phyloP scores from a whole-genome alignment of 1,140 invertebrate genomes.

The Rhagoletis pomonella region DNA sequence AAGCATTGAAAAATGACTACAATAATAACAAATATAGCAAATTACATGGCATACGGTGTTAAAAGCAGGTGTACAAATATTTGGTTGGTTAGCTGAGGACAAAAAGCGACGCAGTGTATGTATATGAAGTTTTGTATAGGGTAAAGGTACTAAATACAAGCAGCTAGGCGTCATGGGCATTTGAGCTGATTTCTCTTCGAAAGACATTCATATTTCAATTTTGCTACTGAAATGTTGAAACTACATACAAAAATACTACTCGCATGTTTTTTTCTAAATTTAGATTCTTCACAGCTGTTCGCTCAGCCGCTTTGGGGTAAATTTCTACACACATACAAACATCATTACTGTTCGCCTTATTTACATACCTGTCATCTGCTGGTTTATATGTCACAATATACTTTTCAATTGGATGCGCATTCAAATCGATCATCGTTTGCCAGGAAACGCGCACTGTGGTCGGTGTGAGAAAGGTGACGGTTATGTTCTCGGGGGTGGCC shows the following conservation, averaged over 20 bases:
- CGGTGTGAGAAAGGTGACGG: slow-evolving; percentile 87
- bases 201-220: neutral
- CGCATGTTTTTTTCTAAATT: neutral
- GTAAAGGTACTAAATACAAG: neutral
- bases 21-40: neutral
- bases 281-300: neutral
- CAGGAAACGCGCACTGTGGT: slow-evolving; percentile 88
- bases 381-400: slow-evolving; percentile 86
- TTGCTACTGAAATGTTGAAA: neutral
- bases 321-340: neutral
- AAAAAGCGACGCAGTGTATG: neutral
- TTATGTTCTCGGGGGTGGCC: slow-evolving; percentile 88
- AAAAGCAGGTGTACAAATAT: slow-evolving; percentile 12
- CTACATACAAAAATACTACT: neutral
- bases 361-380: slow-evolving; percentile 73
- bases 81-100: neutral
- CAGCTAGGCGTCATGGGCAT: neutral
- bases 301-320: neutral
- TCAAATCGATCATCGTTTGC: slow-evolving; percentile 83
- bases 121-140: neutral
- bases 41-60: neutral
- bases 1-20: slow-evolving; percentile 30
- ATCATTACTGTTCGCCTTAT: slow-evolving; percentile 17
- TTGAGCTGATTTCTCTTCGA: neutral
- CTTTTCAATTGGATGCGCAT: slow-evolving; percentile 81